These are phyloP conservation scores for Cheilosia pagana DNA, from an alignment of 2,888 invertebrate species.

Conservation along the genomic window DNA sequence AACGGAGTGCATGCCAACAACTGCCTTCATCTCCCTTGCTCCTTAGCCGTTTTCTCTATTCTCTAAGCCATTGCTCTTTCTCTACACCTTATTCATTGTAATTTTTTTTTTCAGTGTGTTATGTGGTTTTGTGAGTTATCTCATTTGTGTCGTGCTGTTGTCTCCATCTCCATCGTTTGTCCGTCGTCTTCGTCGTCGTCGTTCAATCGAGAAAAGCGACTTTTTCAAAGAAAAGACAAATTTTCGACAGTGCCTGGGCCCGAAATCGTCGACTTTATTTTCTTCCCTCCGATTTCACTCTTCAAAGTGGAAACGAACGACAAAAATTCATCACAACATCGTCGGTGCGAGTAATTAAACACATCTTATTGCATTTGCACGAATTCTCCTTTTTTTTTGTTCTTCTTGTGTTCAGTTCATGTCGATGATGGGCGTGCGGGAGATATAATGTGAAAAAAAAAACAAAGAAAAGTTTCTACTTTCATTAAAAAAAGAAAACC, in stretches of 20 bases:
- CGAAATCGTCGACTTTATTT: slow-evolving; percentile 32
- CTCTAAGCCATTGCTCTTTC: slow-evolving; percentile 31
- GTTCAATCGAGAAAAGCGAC: slow-evolving; percentile 53
- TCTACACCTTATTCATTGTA: slow-evolving; percentile 24
- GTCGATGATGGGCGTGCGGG: slow-evolving; percentile 64
- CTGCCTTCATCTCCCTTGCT: slow-evolving; percentile 41
- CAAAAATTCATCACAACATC: slow-evolving; percentile 2
- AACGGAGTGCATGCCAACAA: slow-evolving; percentile 23
- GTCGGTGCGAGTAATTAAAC: slow-evolving; percentile 40
- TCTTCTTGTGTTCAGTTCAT: slow-evolving; percentile 41
- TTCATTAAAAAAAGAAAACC: slow-evolving; percentile 24
- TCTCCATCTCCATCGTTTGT: slow-evolving; percentile 34
- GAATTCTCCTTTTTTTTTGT: slow-evolving; percentile 47
- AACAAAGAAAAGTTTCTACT: slow-evolving; percentile 63
- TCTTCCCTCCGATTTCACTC: slow-evolving; percentile 41
- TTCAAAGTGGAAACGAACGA: slow-evolving; percentile 17
- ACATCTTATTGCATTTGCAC: slow-evolving; percentile 52
- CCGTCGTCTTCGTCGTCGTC: slow-evolving; percentile 38
- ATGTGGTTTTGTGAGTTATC: slow-evolving; percentile 35
- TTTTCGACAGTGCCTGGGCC: slow-evolving; percentile 36
- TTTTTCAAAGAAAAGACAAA: slow-evolving; percentile 31
- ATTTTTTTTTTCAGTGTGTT: not conserved
- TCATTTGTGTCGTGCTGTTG: slow-evolving; percentile 13
- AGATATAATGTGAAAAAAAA: slow-evolving; percentile 56
- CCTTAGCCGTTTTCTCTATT: slow-evolving; percentile 18